phyloP scores from a whole-genome alignment of 2,113 vertebrate species.

The Phodopus roborovskii region DNA sequence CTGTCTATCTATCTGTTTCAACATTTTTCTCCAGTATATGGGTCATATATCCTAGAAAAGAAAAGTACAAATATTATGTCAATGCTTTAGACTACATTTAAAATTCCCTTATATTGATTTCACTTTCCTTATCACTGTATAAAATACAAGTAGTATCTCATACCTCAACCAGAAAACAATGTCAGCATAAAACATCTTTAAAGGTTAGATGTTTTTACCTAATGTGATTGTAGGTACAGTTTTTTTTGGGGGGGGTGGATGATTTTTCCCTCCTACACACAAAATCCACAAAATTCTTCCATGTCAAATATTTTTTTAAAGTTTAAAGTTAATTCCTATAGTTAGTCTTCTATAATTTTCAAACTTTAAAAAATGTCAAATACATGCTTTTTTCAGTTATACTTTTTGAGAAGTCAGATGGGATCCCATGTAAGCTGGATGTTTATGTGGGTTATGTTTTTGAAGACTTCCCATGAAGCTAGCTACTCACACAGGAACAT shows the following conservation, averaged over 20 bases:
- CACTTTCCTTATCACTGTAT: slow-evolving; percentile 34
- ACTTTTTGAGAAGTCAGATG: slow-evolving; percentile 73
- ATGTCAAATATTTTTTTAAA: slow-evolving; percentile 74
- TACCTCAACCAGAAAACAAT: slow-evolving; percentile 48
- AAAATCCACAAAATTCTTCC: slow-evolving; percentile 64
- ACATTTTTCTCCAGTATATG: neutral
- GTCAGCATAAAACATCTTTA: neutral
- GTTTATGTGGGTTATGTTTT: slow-evolving; percentile 69
- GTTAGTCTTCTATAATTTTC: slow-evolving; percentile 58
- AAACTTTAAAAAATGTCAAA: slow-evolving; percentile 68
- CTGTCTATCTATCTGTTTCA: neutral
- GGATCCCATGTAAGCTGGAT: slow-evolving; percentile 53
- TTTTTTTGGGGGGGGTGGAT: neutral
- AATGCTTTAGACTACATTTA: slow-evolving; percentile 39
- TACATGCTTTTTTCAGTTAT: slow-evolving; percentile 67
- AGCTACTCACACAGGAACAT: slow-evolving; percentile 77
- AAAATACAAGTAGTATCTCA: slow-evolving; percentile 40
- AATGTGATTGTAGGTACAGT: slow-evolving; percentile 36
- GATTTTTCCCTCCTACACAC: slow-evolving; percentile 35
- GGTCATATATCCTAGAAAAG: slow-evolving; percentile 21
- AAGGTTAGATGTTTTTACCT: slow-evolving; percentile 43
- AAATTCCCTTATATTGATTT: slow-evolving; percentile 23
- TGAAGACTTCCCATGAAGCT: slow-evolving; percentile 67
- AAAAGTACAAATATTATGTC: slow-evolving; percentile 18
- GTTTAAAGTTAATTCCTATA: slow-evolving; percentile 72